Evolutionary conservation across 2,113 vertebrate genomes (phyloP).

Genomic region (Ophiodon elongatus): DNA sequence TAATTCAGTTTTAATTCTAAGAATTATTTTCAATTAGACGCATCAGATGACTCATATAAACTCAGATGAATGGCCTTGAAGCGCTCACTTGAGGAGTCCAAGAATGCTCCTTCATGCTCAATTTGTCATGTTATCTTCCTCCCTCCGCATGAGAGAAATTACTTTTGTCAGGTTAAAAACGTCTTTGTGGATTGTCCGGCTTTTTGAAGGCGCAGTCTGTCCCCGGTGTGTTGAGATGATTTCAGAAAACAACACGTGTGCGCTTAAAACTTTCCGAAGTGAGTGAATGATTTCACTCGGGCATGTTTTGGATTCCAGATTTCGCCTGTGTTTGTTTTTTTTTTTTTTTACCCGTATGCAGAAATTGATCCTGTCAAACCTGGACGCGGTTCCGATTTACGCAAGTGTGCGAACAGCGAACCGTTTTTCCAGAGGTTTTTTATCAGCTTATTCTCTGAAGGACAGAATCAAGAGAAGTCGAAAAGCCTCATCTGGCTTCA

Average conservation of each 20-base stretch:
- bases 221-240: not conserved
- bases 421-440: constrained; percentile 17
- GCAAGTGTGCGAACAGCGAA: not conserved
- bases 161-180: constrained; percentile 22
- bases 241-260: constrained; percentile 14
- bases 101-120: constrained; percentile 30
- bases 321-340: not conserved
- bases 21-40: constrained; percentile 33
- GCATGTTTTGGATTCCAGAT: not conserved
- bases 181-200: not conserved
- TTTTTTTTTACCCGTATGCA: not conserved
- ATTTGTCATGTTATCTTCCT: constrained; percentile 28
- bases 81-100: not conserved
- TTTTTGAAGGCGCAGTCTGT: not conserved
- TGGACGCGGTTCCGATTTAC: not conserved
- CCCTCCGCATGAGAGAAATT: constrained; percentile 15
- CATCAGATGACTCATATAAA: constrained; percentile 25
- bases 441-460: constrained; percentile 22
- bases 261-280: not conserved
- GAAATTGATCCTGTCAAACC: constrained; percentile 10
- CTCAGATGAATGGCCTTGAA: not conserved
- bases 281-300: not conserved
- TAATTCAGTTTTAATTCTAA: constrained; percentile 12
- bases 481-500: constrained; percentile 71
- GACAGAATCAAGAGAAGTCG: constrained; percentile 6